Evolutionary conservation across 1,140 invertebrate genomes (phyloP).

Genomic region (Apocrypta bakeri): DNA sequence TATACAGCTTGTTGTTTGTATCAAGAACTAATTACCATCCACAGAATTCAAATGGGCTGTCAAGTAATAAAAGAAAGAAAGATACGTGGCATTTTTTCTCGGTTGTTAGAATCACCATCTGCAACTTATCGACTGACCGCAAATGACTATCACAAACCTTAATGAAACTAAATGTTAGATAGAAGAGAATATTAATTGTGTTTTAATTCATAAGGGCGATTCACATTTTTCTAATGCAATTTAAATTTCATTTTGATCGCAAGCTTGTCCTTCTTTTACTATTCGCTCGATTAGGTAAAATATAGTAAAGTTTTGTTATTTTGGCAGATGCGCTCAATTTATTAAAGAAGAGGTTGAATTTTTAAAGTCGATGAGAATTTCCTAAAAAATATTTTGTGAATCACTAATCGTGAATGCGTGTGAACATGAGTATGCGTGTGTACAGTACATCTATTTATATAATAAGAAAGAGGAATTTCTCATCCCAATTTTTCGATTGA

Average conservation of each 20-base stretch:
- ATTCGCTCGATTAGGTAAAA: slow-evolving; percentile 23
- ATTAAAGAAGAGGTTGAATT: not conserved
- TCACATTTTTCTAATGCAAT: slow-evolving; percentile 15
- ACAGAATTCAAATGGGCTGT: not conserved
- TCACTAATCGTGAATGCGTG: no score
- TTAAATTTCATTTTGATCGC: slow-evolving; percentile 21
- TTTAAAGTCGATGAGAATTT: not conserved
- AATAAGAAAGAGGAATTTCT: no score
- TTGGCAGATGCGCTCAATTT: not conserved
- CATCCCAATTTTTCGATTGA: no score
- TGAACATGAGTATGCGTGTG: no score
- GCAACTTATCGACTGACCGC: slow-evolving; percentile 47
- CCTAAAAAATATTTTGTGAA: not conserved
- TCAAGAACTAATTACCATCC: slow-evolving; percentile 17
- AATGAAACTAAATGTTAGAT: slow-evolving; percentile 44
- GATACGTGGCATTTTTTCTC: slow-evolving; percentile 24
- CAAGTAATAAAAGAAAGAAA: slow-evolving; percentile 31
- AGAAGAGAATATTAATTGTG: slow-evolving; percentile 14
- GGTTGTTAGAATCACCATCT: slow-evolving; percentile 35
- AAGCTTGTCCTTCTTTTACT: not conserved
- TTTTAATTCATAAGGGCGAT: slow-evolving; percentile 32
- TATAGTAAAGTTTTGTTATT: slow-evolving; percentile 5
- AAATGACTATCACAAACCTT: slow-evolving; percentile 49
- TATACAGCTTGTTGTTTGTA: slow-evolving; percentile 28
- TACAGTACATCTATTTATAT: no score